Evolutionary conservation across 2,797 vertebrate species (phyloP).

Genomic region (Notamacropus eugenii): DNA sequence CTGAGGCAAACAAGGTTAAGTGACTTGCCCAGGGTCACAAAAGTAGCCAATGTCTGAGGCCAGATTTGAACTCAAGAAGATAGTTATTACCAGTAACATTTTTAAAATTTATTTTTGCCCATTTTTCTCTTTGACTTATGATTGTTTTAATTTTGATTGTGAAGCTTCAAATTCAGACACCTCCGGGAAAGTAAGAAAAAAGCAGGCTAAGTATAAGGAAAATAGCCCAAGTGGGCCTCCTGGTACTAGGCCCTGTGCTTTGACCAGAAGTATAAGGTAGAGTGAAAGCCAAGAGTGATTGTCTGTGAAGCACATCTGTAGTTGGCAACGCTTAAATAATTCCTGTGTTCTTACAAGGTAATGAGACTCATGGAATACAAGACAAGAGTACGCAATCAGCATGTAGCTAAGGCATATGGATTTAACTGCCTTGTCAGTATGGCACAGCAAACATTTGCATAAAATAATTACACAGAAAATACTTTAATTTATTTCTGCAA

Average conservation of each 20-base stretch:
- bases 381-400: not conserved
- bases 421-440: constrained; percentile 21
- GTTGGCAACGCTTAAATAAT: not conserved
- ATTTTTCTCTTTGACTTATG: constrained; percentile 6
- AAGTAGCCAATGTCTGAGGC: not conserved
- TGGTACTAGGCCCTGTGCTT: not conserved
- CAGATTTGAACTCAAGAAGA: not conserved
- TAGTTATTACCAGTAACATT: not conserved
- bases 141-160: constrained; percentile 34
- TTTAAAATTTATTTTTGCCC: not conserved
- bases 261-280: not conserved
- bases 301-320: not conserved
- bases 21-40: not conserved
- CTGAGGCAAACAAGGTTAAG: not conserved
- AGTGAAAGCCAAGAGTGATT: not conserved
- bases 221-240: not conserved
- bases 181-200: constrained; percentile 40
- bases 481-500: constrained; percentile 9
- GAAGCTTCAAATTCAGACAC: constrained; percentile 34
- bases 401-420: not conserved
- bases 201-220: not conserved
- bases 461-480: constrained; percentile 9
- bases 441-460: not conserved
- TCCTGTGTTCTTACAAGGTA: not conserved
- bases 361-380: not conserved